Evolutionary conservation across 2,888 invertebrate species (phyloP), one percentile per base, ranked within the genome.

Genomic region (Nomada fabriciana): DNA sequence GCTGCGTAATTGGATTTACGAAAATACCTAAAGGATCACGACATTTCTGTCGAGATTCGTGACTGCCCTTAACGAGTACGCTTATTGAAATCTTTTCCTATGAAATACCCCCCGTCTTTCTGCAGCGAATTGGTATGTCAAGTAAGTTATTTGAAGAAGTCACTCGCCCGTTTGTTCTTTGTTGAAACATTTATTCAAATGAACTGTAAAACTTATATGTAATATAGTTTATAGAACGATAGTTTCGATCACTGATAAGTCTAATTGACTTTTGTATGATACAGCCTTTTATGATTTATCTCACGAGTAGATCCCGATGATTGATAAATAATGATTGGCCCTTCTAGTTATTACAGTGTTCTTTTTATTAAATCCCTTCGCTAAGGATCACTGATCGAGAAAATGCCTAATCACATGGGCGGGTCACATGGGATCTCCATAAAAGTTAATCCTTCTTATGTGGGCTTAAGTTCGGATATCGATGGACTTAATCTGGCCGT

Each of bases 351-450:
- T 67, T 78, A 29, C n/a, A 20, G 7, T 36, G 23, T 23, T 52
- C 52, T 42, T 60, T 64, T 59, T 78, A 50, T 82, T 43, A 52
- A 78, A 75, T 65, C 67, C 43, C 61, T 43, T 59, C 57, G 43
- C 61, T 71, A 60, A 59, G 71, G 63, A 25, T 29, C 59, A 25
- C 43, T 25, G 47, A 47, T 50, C 43, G 55, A 20, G 63, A 70
- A 81, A 82, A 76, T 68, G 74, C 74, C 73, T 84, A 76, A 85
- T 85, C 85, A 78, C 61, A 82, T 83, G 85, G 85, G 82, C 85
- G 78, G 82, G 76, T 25, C 80, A 18, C 68, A 52, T 71, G 25
- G 72, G 59, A 77, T 73, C 73, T 61, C 77, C 60, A 59, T 57
- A 53, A 78, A 65, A 71, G 76, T 79, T 81, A 81, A 85, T 86